A percentile compares a stretch with the other conserved stretches of the same genome.
phyloP scores from a whole-genome alignment of 2,797 vertebrate species.

The Coregonus ussuriensis region DNA sequence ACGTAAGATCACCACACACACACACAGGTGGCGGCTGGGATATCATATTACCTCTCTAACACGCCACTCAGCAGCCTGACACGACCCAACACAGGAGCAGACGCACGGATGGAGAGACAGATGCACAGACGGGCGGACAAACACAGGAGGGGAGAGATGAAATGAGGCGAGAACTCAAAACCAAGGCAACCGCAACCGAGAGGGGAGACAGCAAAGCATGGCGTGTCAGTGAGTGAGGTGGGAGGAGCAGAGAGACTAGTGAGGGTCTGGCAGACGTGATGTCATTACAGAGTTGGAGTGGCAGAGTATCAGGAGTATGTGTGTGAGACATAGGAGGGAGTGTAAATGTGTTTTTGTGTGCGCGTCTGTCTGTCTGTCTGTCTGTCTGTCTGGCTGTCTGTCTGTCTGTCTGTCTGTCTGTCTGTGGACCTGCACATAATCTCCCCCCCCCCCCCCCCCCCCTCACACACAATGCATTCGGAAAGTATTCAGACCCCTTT shows the following conservation, averaged over 20 bases:
- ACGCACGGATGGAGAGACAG: slow-evolving; percentile 36
- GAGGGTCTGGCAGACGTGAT: background rate
- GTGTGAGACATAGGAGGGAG: background rate
- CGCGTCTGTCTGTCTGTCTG: too few species aligned
- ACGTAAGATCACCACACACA: slow-evolving; percentile 8
- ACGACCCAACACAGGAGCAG: slow-evolving; percentile 31
- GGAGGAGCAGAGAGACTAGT: background rate
- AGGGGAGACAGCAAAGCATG: slow-evolving; percentile 18
- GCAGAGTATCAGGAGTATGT: background rate
- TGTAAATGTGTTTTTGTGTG: slow-evolving; percentile 18
- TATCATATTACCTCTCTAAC: slow-evolving; percentile 73
- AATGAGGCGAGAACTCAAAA: slow-evolving; percentile 41
- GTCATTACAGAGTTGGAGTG: background rate
- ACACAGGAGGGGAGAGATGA: slow-evolving; percentile 62
- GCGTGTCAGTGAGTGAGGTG: slow-evolving; percentile 9
- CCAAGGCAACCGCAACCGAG: slow-evolving; percentile 20
- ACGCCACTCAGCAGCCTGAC: slow-evolving; percentile 72
- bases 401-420: too few species aligned
- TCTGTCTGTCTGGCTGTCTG: too few species aligned
- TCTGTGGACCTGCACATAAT: slow-evolving; percentile 8
- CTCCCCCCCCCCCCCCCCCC: too few species aligned
- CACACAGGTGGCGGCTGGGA: slow-evolving; percentile 21
- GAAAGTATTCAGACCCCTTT: too few species aligned
- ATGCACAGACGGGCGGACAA: slow-evolving; percentile 49
- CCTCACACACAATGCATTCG: too few species aligned